Conservation (phyloP, 2,797 vertebrate genomes). For the Eupleurogrammus muticus region DNA sequence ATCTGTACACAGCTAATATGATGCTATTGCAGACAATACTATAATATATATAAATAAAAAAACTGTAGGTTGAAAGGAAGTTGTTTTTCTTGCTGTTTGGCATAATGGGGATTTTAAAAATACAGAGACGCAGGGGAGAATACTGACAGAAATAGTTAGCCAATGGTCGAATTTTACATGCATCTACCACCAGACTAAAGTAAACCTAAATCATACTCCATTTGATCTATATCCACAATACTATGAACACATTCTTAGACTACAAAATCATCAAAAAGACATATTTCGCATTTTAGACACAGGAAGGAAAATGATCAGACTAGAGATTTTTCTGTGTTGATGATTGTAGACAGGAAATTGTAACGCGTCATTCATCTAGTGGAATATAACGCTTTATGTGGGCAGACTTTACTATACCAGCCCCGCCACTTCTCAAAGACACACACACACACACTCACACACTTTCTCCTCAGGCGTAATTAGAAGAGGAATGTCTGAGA, state of each 20-base stretch:
- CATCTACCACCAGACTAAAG: too few species aligned
- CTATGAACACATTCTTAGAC: conserved; percentile 43
- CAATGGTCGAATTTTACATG: too few species aligned
- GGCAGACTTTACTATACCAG: conserved; percentile 22
- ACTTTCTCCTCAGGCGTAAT: conserved; percentile 45
- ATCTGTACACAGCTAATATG: too few species aligned
- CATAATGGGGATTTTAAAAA: too few species aligned
- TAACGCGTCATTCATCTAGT: conserved; percentile 23
- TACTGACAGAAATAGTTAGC: too few species aligned
- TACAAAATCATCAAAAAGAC: conserved; percentile 46
- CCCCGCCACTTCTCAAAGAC: conserved; percentile 8
- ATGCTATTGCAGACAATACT: too few species aligned
- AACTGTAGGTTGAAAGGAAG: too few species aligned
- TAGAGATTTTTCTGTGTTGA: conserved; percentile 14
- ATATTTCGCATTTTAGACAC: conserved; percentile 41
- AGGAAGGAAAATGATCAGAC: conserved; percentile 32
- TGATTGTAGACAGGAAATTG: conserved; percentile 22
- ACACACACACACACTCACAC: conserved; percentile 20
- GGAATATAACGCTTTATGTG: conserved; percentile 37
- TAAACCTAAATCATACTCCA: conserved; percentile 31
- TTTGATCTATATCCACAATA: conserved; percentile 21
- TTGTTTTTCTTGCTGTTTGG: too few species aligned
- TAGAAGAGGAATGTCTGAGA: conserved; percentile 67
- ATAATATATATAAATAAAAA: too few species aligned
- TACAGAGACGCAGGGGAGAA: too few species aligned